A percentile compares a stretch with the other conserved stretches of the same genome.
These are phyloP conservation scores for Myioborus melanocephalus DNA, from an alignment of 2,797 vertebrate species.

Conservation along the genomic window DNA sequence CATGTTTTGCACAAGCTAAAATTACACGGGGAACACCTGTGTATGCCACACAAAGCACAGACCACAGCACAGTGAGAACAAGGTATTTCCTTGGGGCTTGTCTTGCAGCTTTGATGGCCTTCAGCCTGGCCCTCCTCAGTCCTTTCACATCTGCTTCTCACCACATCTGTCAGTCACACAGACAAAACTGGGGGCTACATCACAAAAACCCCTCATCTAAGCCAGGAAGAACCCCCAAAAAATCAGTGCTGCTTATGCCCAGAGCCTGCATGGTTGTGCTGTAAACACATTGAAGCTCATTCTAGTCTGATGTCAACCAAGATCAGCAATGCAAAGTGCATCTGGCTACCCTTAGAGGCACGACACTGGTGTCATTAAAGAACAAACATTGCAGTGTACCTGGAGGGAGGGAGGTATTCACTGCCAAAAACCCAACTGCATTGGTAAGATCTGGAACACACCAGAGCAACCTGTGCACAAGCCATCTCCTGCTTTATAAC, in stretches of 20 bases:
- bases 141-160: neutral
- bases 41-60: constrained; percentile 18
- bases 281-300: neutral
- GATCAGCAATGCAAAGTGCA: neutral
- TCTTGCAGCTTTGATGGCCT: neutral
- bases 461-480: constrained; percentile 8
- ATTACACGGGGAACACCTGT: constrained; percentile 41
- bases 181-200: neutral
- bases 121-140: neutral
- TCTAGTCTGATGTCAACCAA: neutral
- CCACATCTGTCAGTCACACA: neutral
- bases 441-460: neutral
- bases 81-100: neutral
- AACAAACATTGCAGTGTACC: neutral
- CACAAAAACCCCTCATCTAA: neutral
- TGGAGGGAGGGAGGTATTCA: neutral
- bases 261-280: neutral
- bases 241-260: neutral
- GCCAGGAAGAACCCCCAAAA: neutral
- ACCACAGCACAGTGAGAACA: neutral
- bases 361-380: neutral
- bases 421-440: neutral
- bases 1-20: constrained; percentile 3
- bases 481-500: neutral
- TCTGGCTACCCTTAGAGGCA: neutral